Base-by-base conservation (phyloP, 2,113 vertebrate species). In the Colaptes auratus region DNA sequence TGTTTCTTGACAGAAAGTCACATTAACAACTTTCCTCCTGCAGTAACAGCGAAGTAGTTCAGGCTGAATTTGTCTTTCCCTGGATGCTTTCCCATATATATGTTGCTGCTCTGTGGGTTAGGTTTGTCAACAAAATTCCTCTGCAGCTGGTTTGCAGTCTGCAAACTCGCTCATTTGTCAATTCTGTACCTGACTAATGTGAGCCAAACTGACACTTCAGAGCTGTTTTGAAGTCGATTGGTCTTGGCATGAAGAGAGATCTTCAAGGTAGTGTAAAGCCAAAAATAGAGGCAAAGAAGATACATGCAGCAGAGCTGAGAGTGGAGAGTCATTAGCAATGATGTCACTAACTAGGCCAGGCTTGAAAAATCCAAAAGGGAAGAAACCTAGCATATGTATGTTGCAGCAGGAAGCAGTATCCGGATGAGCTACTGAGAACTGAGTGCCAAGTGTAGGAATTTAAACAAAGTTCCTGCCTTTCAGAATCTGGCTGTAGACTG, bases 1-100 rank as follows among this genome's bases (percentile, higher is more conserved):
- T 93, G 74, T 79, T 91, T 82, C 82, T 73, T 95, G 82, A 82
- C 72, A 90, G 85, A 79, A 94, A 85, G 82, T 80, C n/a, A 76
- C 21, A 2, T 50, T 64, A 63, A 65, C 25, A 2, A 35, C 67
- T 94, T 80, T 73, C 17, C 24, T 85, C 14, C 59, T 80, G 74
- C 74, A 82, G 46, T 44, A 76, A 70, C 55, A 79, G 55, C 73
- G 63, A 92, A 92, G 56, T 80, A 64, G 46, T 77, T 91, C 67
- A 80, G 64, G 46, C 76, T 94, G 72, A 36, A 60, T 90, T 88
- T 77, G 60, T 64, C 52, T 80, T 89, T 46, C 18, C 1, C 0
- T 46, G 42, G 30, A 36, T 95, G n/a, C 74, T 86, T 39, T 66
- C 44, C 86, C 36, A 21, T n/a, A 25, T 33, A 15, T 87, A 78